These are phyloP conservation scores for Agonopterix alstromeriana DNA, from an alignment of 2,888 invertebrate genomes.

Conservation along the genomic window DNA sequence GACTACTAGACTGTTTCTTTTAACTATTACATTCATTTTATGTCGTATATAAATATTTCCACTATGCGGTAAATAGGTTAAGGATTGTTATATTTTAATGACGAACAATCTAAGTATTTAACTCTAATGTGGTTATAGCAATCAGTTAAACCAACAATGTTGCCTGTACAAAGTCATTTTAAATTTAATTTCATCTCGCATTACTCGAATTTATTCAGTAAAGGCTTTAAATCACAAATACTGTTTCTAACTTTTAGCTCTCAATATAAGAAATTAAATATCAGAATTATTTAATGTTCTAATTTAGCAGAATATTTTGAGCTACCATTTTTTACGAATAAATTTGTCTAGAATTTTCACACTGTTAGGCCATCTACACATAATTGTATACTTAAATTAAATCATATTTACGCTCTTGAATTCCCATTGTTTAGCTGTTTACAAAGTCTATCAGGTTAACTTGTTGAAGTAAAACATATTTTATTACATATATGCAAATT, in stretches of 20 bases:
- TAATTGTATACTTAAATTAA: conserved; percentile 25
- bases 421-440: conserved; percentile 56
- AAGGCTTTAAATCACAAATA: background rate
- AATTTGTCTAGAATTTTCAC: conserved; percentile 10
- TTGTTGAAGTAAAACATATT: conserved; percentile 56
- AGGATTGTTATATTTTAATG: too few species aligned
- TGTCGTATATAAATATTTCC: too few species aligned
- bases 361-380: conserved; percentile 7
- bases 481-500: conserved; percentile 45
- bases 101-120: too few species aligned
- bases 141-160: conserved; percentile 5
- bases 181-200: too few species aligned
- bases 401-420: conserved; percentile 36
- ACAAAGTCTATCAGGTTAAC: conserved; percentile 70
- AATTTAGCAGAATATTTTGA: too few species aligned
- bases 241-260: background rate
- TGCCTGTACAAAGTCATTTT: conserved; percentile 31
- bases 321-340: too few species aligned
- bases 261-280: too few species aligned
- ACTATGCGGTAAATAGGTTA: too few species aligned
- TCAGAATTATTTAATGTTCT: too few species aligned
- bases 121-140: too few species aligned
- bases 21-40: too few species aligned
- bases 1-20: too few species aligned
- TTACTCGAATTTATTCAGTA: conserved; percentile 21